Base-by-base conservation (phyloP, 2,113 vertebrate genomes). In the Lophura nycthemera region DNA sequence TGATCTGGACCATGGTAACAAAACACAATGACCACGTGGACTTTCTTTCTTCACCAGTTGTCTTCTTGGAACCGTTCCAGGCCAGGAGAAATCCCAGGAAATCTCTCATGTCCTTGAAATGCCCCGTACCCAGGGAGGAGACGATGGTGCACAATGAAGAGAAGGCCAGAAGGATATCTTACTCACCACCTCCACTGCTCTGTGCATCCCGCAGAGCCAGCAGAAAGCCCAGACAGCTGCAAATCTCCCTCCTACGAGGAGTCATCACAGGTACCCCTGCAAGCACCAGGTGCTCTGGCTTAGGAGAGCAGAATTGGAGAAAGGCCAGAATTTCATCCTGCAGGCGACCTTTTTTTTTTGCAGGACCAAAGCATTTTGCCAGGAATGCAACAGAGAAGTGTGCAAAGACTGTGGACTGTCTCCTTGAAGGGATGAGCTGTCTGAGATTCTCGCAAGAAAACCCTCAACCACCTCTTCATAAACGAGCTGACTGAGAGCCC, bases 1-100 rank as follows among this genome's bases (percentile, higher is more conserved):
- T 18, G 47, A 73, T 74, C 34, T 77, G 45, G 34, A 66, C 25
- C n/a, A 12, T 1, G 6, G 50, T 36, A 43, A 38, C 45, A 67
- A 80, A 65, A 63, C 45, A 48, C 24, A 71, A 32, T 0, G 1
- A 29, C 29, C 30, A n/a, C 0, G 0, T 8, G 34, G 17, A 11
- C 19, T 57, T 70, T 32, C 34, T 45, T 80, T 71, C 48, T 75
- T 47, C 54, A 38, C 82, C 45, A 15, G 13, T 14, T 81, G 43
- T 21, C 42, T 89, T 76, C 73, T 54, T 65, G 60, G 45, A 71
- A 74, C 36, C 36, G 54, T 64, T 77, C 60, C 42, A 73, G 48
- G n/a, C 21, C 48, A 73, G 59, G 1, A 71, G 45, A 16, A 85
- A 79, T 11, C 17, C 40, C 59, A 60, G 45, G 59, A 93, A 84